phyloP scores from a whole-genome alignment of 2,113 vertebrate species.

The Microtus montanus region DNA sequence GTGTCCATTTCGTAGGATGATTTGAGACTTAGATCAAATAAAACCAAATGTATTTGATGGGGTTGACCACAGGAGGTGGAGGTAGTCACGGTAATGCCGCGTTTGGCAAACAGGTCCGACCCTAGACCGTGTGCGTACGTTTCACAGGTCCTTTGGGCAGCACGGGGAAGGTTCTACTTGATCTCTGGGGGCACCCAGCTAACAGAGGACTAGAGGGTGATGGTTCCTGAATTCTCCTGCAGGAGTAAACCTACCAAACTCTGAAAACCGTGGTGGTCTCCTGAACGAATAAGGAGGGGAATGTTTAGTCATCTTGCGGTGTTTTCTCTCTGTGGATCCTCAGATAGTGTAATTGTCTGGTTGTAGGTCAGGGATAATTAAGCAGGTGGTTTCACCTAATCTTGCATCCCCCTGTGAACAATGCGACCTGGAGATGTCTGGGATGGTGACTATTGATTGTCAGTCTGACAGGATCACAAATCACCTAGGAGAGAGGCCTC shows the following conservation, averaged over 20 bases:
- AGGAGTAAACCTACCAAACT: background rate
- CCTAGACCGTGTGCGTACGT: background rate
- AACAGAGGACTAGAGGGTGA: background rate
- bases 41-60: background rate
- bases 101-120: background rate
- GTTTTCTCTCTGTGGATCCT: background rate
- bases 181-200: background rate
- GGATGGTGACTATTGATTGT: background rate
- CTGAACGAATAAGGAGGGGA: background rate
- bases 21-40: background rate
- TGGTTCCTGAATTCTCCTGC: background rate
- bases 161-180: background rate
- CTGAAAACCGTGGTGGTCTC: background rate
- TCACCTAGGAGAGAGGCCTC: background rate
- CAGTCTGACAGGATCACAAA: background rate
- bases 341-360: background rate
- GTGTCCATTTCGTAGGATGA: background rate
- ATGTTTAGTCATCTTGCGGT: background rate
- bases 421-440: background rate
- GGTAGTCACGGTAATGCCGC: background rate
- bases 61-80: background rate
- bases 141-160: background rate
- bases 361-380: background rate
- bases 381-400: background rate
- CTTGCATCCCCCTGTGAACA: background rate